Evolutionary conservation across 2,797 vertebrate genomes (phyloP).

Genomic region (Pseudopleuronectes americanus): DNA sequence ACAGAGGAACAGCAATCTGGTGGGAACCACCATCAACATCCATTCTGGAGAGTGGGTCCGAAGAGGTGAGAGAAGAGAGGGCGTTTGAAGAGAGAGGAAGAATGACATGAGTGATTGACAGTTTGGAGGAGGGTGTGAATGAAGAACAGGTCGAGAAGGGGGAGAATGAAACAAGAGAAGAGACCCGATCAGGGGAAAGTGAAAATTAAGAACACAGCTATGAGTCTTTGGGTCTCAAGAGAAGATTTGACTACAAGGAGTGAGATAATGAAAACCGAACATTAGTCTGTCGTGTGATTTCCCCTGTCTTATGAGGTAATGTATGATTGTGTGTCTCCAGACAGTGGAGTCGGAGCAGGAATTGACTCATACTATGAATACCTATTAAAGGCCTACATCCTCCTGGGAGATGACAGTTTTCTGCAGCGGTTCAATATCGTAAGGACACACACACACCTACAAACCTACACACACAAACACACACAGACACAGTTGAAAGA

Average conservation of each 20-base stretch:
- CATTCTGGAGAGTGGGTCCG: conserved; percentile 99
- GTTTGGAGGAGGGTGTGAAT: not conserved
- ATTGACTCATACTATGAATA: conserved; percentile 99
- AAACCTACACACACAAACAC: conserved; percentile 10
- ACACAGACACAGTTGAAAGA: not conserved
- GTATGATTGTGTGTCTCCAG: conserved; percentile 72
- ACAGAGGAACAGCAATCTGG: conserved; percentile 97
- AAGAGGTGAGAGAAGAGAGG: conserved; percentile 85
- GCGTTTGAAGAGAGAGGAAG: not conserved
- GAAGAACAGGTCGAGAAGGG: not conserved
- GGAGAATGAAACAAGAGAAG: not conserved
- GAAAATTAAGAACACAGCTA: not conserved
- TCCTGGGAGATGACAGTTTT: conserved; percentile 96
- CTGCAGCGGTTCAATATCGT: conserved; percentile 98
- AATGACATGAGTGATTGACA: not conserved
- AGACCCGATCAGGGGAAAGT: not conserved
- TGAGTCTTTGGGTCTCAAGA: not conserved
- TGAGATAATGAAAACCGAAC: not conserved
- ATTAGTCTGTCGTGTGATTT: conserved; percentile 8
- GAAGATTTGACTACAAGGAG: not conserved
- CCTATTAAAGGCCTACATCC: conserved; percentile 96
- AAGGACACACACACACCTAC: conserved; percentile 66
- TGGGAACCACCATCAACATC: conserved; percentile 98
- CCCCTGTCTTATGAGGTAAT: conserved; percentile 10
- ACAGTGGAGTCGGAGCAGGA: conserved; percentile 98